Evolutionary conservation across 92 coral and sea anemone genomes (phyloP).

Genomic region (Porites lobata): DNA sequence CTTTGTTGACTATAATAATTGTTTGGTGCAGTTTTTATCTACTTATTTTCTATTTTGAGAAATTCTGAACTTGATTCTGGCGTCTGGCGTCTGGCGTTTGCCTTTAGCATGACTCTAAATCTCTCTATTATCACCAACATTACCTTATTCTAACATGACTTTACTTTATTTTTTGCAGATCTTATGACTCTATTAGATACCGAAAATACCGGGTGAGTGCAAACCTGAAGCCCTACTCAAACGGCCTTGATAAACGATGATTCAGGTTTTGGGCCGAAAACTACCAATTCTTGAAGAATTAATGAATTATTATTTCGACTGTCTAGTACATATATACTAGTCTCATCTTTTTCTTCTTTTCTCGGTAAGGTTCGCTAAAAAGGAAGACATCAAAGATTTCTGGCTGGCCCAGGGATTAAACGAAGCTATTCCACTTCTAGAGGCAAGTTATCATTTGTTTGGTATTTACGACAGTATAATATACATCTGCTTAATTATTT

Average conservation of each 20-base stretch:
- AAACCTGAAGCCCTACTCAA: not conserved
- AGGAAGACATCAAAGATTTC: constrained; percentile 92
- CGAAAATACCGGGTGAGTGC: constrained; percentile 92
- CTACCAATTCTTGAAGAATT: no score
- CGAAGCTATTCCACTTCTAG: constrained; percentile 83
- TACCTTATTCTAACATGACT: not conserved
- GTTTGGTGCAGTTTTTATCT: no score
- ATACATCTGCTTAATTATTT: no score
- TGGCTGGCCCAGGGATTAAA: constrained; percentile 93
- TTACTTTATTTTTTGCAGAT: constrained; percentile 63
- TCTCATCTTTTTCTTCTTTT: not conserved
- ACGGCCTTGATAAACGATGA: not conserved
- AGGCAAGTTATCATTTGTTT: constrained; percentile 42
- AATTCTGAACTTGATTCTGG: no score
- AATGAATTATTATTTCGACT: no score
- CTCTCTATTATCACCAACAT: not conserved
- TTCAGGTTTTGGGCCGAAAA: not conserved
- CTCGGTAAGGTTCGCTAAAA: constrained; percentile 77
- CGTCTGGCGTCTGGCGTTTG: no score
- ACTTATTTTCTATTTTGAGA: no score
- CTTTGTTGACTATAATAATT: no score
- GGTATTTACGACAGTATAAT: no score
- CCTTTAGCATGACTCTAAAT: no score
- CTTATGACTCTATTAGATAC: constrained; percentile 85
- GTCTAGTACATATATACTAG: not conserved